Evolutionary conservation across 1,140 invertebrate species (phyloP).

Genomic region (Eumeta japonica): DNA sequence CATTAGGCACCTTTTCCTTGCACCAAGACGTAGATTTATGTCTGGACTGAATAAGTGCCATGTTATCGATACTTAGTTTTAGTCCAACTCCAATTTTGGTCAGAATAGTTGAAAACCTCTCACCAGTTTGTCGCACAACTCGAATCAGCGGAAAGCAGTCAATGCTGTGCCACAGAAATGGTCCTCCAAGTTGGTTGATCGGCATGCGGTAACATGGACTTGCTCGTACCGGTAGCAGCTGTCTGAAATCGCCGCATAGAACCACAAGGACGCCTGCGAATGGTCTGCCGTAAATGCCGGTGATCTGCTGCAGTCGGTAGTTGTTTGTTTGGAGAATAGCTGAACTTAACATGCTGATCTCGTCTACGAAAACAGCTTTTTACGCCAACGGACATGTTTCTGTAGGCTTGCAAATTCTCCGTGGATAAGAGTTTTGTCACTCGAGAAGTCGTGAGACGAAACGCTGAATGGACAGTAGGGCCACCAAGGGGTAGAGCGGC

Average conservation of each 20-base stretch:
- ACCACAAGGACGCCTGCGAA: constrained; percentile 19
- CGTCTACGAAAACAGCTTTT: constrained; percentile 15
- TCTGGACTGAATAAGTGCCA: constrained; percentile 14
- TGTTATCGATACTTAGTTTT: constrained; percentile 13
- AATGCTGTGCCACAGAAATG: constrained; percentile 20
- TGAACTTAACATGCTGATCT: constrained; percentile 16
- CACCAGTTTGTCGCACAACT: constrained; percentile 25
- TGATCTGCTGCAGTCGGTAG: constrained; percentile 17
- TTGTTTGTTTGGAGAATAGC: constrained; percentile 11
- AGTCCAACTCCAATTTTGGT: constrained; percentile 17
- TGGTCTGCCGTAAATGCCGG: constrained; percentile 13
- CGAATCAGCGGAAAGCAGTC: constrained; percentile 22
- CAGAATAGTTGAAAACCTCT: constrained; percentile 23
- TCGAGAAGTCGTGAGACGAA: constrained; percentile 24
- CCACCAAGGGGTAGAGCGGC: constrained; percentile 15
- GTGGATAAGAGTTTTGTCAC: too few relatives aligned
- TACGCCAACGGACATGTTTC: constrained; percentile 13
- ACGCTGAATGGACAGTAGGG: constrained; percentile 18
- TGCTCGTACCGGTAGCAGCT: constrained; percentile 19
- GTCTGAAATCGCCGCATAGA: constrained; percentile 16
- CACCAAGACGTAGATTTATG: constrained; percentile 11
- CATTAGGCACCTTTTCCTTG: constrained; percentile 12
- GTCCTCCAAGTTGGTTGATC: constrained; percentile 16
- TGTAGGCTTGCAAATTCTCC: constrained; percentile 14
- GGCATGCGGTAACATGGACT: constrained; percentile 17